These are phyloP conservation scores for Thunnus maccoyii DNA, from an alignment of 2,113 vertebrate genomes.

Conservation along the genomic window DNA sequence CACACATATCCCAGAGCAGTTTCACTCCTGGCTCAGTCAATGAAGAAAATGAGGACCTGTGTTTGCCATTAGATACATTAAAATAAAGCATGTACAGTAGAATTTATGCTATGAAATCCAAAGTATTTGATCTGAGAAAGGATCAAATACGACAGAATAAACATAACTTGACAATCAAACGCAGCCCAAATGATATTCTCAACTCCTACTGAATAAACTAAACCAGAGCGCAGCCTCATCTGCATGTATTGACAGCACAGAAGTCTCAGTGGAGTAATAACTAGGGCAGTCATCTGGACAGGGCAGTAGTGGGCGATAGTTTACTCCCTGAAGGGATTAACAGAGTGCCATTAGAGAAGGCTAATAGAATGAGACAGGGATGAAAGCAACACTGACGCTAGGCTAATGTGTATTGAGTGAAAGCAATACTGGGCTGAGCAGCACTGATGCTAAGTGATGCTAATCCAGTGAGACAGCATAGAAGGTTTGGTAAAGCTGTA, in stretches of 20 bases:
- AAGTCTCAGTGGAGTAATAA: conserved; percentile 62
- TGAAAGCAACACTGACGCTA: conserved; percentile 68
- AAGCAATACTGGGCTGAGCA: conserved; percentile 63
- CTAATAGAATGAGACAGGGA: conserved; percentile 78
- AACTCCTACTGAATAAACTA: not conserved
- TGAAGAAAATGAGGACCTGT: too few species aligned
- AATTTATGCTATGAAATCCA: not conserved
- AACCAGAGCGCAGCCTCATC: conserved; percentile 31
- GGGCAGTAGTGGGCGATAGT: conserved; percentile 43
- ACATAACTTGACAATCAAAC: not conserved
- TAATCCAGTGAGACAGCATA: conserved; percentile 70
- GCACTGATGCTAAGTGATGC: conserved; percentile 56
- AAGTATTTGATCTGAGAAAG: not conserved
- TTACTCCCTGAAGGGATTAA: conserved; percentile 70
- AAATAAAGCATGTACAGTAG: not conserved
- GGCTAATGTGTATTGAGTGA: conserved; percentile 78
- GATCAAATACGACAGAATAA: not conserved
- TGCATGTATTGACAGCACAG: conserved; percentile 46
- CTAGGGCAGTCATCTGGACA: conserved; percentile 67
- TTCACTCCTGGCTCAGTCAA: not conserved
- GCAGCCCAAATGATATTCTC: not conserved
- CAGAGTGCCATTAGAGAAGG: conserved; percentile 71
- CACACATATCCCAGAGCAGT: not conserved
- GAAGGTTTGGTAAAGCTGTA: conserved; percentile 54
- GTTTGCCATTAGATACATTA: not conserved